These are phyloP conservation scores for Muscina levida DNA, from an alignment of 2,888 invertebrate genomes.

Conservation along the genomic window DNA sequence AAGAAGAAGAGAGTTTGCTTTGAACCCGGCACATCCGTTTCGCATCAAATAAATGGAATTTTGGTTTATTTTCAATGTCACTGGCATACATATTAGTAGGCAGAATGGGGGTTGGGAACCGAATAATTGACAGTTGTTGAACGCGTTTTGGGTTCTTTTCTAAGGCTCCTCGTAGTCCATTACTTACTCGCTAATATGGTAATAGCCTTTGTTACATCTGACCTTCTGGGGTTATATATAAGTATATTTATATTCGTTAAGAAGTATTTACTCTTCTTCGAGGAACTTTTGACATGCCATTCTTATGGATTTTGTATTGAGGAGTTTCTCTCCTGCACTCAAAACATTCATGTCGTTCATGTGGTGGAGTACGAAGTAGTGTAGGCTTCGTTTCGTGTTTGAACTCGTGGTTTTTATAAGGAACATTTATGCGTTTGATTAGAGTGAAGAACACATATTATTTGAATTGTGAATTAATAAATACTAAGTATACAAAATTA, in stretches of 20 bases:
- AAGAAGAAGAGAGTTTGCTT: no score
- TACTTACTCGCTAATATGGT: conserved; percentile 31
- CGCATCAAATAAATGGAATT: conserved; percentile 11
- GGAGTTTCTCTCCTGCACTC: no score
- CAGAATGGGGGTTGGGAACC: conserved; percentile 9
- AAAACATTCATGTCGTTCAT: no score
- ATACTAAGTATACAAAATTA: no score
- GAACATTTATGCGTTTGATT: no score
- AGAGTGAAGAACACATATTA: no score
- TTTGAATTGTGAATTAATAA: no score
- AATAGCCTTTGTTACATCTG: conserved; percentile 8
- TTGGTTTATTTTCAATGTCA: conserved; percentile 57
- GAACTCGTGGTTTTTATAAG: no score
- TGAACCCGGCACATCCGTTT: conserved; percentile 45
- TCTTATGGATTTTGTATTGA: no score
- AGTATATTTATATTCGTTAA: background rate
- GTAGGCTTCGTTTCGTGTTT: no score
- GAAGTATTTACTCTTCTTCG: background rate
- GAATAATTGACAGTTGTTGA: conserved; percentile 42
- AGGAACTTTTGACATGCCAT: background rate
- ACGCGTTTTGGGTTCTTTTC: conserved; percentile 20
- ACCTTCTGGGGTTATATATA: background rate
- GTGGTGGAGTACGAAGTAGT: no score
- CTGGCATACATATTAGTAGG: conserved; percentile 53
- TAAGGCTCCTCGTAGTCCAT: background rate